A percentile compares a stretch with the other conserved stretches of the same genome.
These are phyloP conservation scores for Ibycter americanus DNA, from an alignment of 2,797 vertebrate genomes.

Conservation along the genomic window DNA sequence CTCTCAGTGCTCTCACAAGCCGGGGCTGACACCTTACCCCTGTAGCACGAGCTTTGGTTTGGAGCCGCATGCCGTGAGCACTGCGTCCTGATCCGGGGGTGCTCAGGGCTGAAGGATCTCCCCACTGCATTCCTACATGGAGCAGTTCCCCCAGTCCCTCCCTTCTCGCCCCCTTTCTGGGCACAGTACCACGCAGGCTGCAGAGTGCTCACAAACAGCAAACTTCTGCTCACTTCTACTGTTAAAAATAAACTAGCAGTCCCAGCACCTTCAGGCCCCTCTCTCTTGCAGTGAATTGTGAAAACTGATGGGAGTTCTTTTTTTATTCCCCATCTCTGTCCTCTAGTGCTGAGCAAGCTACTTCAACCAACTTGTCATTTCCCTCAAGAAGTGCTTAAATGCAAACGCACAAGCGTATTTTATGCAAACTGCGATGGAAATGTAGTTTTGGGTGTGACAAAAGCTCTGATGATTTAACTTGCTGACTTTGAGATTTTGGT, in stretches of 20 bases:
- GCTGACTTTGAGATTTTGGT: neutral
- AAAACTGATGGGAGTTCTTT: neutral
- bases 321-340: neutral
- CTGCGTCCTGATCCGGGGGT: neutral
- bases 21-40: neutral
- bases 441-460: neutral
- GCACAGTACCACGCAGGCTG: neutral
- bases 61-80: neutral
- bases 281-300: neutral
- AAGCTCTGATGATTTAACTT: neutral
- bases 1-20: neutral
- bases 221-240: neutral
- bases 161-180: neutral
- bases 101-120: neutral
- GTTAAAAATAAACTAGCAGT: neutral
- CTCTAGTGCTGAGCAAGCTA: slow-evolving; percentile 2
- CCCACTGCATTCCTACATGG: neutral
- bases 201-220: neutral
- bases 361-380: neutral
- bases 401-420: neutral
- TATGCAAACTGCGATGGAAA: neutral
- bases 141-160: neutral
- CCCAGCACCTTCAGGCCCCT: neutral
- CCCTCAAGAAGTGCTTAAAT: neutral
- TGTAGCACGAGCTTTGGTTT: rapidly evolving